Evolutionary conservation across 2,888 invertebrate species (phyloP), one percentile per base, ranked within the genome.

Genomic region (Panopea generosa): DNA sequence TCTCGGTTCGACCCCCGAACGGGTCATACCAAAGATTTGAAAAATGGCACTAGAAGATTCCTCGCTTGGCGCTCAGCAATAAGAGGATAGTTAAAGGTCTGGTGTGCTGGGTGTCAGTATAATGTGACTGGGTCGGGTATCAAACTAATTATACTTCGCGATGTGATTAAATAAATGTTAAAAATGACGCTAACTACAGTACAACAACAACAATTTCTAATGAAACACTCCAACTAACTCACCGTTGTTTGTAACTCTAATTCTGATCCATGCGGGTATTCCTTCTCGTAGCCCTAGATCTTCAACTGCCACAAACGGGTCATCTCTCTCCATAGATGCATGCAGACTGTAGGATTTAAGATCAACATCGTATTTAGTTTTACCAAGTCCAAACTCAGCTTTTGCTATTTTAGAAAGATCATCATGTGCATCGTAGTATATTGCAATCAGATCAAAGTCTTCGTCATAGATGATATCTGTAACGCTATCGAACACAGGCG

Each of bases 181-280:
- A n/a, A n/a, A n/a, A n/a, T n/a, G n/a, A n/a, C n/a, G n/a, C n/a
- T n/a, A n/a, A n/a, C n/a, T n/a, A n/a, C n/a, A n/a, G n/a, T n/a
- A n/a, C n/a, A n/a, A n/a, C n/a, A n/a, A n/a, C n/a, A n/a, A n/a
- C n/a, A n/a, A n/a, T n/a, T n/a, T n/a, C n/a, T n/a, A n/a, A n/a
- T n/a, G n/a, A n/a, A n/a, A n/a, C n/a, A n/a, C n/a, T n/a, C n/a
- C n/a, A n/a, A n/a, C n/a, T n/a, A n/a, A 45, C 14, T 45, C 82
- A 87, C 87, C 87, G 47, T 84, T 82, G 62, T 89, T 87, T 26
- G 83, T 83, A 11, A 84, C 85, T 29, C 84, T 61, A 7, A 88
- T 71, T 18, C 86, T 68, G 43, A 89, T 78, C 89, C 89, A 89
- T 6, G 85, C 86, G 1, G 86, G 87, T 7, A 83, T 68, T 1